phyloP scores from a whole-genome alignment of 1,140 invertebrate species.

The Drosophila sproati region DNA sequence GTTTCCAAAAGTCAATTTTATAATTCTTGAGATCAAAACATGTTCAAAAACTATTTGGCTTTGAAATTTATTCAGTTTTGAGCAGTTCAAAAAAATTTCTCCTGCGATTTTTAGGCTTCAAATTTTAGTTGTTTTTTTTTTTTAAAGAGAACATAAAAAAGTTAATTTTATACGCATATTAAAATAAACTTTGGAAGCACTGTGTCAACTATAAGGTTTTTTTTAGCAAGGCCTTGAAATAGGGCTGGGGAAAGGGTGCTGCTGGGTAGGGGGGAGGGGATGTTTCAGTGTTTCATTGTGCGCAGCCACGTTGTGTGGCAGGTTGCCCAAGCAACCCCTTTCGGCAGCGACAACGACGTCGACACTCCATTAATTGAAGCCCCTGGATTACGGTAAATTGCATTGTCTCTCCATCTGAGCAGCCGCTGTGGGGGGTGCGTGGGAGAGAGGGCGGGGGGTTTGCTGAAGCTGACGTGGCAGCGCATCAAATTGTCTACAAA shows the following conservation, averaged over 20 bases:
- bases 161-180: too few relatives aligned
- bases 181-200: too few relatives aligned
- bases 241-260: neutral
- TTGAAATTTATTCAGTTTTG: too few relatives aligned
- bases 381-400: conserved; percentile 80
- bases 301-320: conserved; percentile 14
- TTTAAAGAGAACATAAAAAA: too few relatives aligned
- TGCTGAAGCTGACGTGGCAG: conserved; percentile 44
- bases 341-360: conserved; percentile 35
- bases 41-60: too few relatives aligned
- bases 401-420: conserved; percentile 69
- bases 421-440: conserved; percentile 47
- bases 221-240: neutral
- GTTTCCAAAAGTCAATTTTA: too few relatives aligned
- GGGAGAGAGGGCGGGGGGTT: neutral
- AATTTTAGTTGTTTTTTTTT: neutral
- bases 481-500: conserved; percentile 71
- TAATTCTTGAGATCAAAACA: too few relatives aligned
- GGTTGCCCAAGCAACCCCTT: conserved; percentile 58
- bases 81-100: too few relatives aligned
- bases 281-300: conserved; percentile 11
- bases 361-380: conserved; percentile 84
- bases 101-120: neutral
- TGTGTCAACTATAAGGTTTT: conserved; percentile 25
- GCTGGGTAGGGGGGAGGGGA: neutral